Evolutionary conservation across 2,797 vertebrate species (phyloP).

Genomic region (Brachymystax lenok): DNA sequence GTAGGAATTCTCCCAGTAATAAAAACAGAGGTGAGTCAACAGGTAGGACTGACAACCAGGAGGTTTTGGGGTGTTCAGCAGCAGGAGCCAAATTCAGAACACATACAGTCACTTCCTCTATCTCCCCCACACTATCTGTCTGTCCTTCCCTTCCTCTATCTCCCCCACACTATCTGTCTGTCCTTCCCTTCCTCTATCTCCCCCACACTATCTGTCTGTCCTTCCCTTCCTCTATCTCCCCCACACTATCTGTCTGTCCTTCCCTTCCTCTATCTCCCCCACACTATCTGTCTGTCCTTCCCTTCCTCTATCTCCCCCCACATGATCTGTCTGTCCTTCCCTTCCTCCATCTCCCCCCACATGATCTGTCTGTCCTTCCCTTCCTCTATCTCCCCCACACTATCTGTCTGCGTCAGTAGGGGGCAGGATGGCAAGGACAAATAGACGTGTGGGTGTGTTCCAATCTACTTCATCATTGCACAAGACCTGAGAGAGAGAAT

Average conservation of each 20-base stretch:
- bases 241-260: too few species aligned
- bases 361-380: slow-evolving; percentile 13
- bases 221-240: slow-evolving; percentile 9
- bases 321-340: too few species aligned
- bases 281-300: slow-evolving; percentile 15
- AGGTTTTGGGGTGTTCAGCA: not conserved
- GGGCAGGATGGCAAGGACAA: slow-evolving; percentile 45
- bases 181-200: not conserved
- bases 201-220: slow-evolving; percentile 9
- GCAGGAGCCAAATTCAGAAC: not conserved
- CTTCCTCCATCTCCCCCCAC: not conserved
- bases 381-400: slow-evolving; percentile 13
- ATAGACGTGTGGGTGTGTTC: slow-evolving; percentile 37
- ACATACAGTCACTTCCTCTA: not conserved
- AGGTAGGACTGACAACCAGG: not conserved
- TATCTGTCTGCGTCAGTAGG: slow-evolving; percentile 43
- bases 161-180: slow-evolving; percentile 8
- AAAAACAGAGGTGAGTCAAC: not conserved
- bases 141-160: slow-evolving; percentile 9
- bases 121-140: slow-evolving; percentile 7
- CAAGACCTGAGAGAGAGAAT: slow-evolving; percentile 41
- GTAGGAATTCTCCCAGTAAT: not conserved
- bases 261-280: not conserved
- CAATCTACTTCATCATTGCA: slow-evolving; percentile 59
- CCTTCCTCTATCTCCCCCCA: slow-evolving; percentile 9